Evolutionary conservation across 2,113 vertebrate species (phyloP).

Genomic region (Melanotaenia duboulayi): DNA sequence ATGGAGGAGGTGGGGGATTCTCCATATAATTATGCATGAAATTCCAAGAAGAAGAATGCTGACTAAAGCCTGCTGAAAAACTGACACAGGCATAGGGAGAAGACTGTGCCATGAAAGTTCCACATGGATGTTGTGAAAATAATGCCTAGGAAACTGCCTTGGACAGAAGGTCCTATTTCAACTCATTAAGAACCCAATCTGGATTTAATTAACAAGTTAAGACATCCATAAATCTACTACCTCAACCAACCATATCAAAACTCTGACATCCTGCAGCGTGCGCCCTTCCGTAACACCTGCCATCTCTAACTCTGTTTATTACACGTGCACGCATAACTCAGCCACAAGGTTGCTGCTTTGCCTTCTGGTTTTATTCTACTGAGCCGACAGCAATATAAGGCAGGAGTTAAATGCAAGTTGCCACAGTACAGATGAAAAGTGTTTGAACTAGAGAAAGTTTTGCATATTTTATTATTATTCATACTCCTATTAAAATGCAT

Average conservation of each 20-base stretch:
- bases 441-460: neutral
- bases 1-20: neutral
- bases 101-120: slow-evolving; percentile 20
- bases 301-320: slow-evolving; percentile 8
- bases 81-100: slow-evolving; percentile 14
- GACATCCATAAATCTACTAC: slow-evolving; percentile 43
- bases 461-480: neutral
- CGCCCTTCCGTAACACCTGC: slow-evolving; percentile 26
- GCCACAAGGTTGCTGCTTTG: slow-evolving; percentile 23
- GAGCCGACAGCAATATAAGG: slow-evolving; percentile 5
- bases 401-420: neutral
- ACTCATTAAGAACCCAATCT: slow-evolving; percentile 43
- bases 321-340: slow-evolving; percentile 18
- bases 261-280: slow-evolving; percentile 42
- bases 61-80: slow-evolving; percentile 47
- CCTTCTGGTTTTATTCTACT: slow-evolving; percentile 15
- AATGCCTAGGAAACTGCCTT: neutral
- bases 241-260: slow-evolving; percentile 48
- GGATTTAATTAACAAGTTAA: slow-evolving; percentile 63
- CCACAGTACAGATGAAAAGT: neutral
- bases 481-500: no score
- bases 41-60: slow-evolving; percentile 39
- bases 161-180: slow-evolving; percentile 19
- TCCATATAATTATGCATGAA: slow-evolving; percentile 47
- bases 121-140: slow-evolving; percentile 27